Conservation (phyloP, 2,113 vertebrate genomes). For the Onychostoma macrolepis region DNA sequence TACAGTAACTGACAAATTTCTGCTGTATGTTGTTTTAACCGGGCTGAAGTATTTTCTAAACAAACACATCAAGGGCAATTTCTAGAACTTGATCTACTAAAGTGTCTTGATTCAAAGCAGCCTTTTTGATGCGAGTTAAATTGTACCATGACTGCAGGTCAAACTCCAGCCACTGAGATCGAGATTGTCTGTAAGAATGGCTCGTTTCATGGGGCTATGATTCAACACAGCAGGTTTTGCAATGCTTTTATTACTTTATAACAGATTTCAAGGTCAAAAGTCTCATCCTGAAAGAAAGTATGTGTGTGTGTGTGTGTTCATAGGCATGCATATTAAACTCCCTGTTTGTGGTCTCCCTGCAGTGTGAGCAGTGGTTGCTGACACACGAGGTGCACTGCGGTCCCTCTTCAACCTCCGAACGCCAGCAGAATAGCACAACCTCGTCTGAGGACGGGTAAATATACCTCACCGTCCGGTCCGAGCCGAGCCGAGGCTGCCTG, state of each 20-base stretch:
- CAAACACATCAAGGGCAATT: not conserved
- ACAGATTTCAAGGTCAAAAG: slow-evolving; percentile 41
- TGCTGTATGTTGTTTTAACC: not conserved
- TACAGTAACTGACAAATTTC: not conserved
- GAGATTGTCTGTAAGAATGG: not conserved
- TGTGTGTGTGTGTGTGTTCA: slow-evolving; percentile 3
- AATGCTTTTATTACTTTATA: slow-evolving; percentile 38
- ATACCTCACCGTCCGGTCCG: slow-evolving; percentile 41
- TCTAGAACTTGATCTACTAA: not conserved
- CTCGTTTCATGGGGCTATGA: not conserved
- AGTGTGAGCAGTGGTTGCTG: slow-evolving; percentile 62
- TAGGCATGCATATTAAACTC: slow-evolving; percentile 51
- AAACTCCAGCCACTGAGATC: slow-evolving; percentile 22
- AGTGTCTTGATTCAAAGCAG: not conserved
- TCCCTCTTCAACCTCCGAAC: slow-evolving; percentile 30
- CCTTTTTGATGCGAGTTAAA: slow-evolving; percentile 2
- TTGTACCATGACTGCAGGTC: not conserved
- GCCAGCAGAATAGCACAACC: slow-evolving; percentile 44
- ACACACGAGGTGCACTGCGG: slow-evolving; percentile 47
- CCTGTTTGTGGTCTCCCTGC: slow-evolving; percentile 61
- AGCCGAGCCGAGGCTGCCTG: not conserved
- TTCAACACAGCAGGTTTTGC: slow-evolving; percentile 41
- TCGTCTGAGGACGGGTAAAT: slow-evolving; percentile 62
- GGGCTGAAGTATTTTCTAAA: not conserved
- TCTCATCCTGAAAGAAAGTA: not conserved